These are phyloP conservation scores for Zoanthus sociatus DNA, from an alignment of 92 coral and sea anemone species.

Conservation along the genomic window DNA sequence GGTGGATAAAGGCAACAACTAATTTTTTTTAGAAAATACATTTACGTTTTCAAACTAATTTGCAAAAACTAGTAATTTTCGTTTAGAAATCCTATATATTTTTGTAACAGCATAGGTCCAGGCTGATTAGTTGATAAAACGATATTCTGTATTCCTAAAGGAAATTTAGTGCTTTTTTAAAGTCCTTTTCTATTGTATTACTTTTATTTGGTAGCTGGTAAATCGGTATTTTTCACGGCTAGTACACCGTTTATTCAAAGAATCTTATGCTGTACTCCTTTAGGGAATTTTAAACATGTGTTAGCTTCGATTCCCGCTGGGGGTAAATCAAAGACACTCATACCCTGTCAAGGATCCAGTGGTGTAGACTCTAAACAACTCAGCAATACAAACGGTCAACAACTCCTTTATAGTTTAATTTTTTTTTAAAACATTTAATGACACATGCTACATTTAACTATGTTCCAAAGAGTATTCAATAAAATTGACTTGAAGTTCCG, in stretches of 20 bases:
- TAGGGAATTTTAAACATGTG: constrained; percentile 43
- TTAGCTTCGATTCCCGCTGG: constrained; percentile 42
- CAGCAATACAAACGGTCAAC: not conserved
- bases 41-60: not conserved
- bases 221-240: not conserved
- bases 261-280: constrained; percentile 15
- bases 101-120: not conserved
- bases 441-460: constrained; percentile 9
- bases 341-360: constrained; percentile 9
- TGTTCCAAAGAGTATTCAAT: not conserved
- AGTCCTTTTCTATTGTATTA: not conserved
- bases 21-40: not conserved
- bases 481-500: not conserved
- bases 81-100: not conserved
- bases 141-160: not conserved
- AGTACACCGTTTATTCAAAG: not conserved
- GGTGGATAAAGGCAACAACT: not conserved
- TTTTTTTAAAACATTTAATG: not conserved
- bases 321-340: constrained; percentile 4
- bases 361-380: constrained; percentile 12
- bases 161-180: too few relatives aligned
- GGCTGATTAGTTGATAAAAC: not conserved
- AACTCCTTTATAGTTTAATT: not conserved
- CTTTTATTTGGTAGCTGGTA: not conserved
- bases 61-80: not conserved